Evolutionary conservation across 2,113 vertebrate genomes (phyloP).

Genomic region (Prochilodus magdalenae): DNA sequence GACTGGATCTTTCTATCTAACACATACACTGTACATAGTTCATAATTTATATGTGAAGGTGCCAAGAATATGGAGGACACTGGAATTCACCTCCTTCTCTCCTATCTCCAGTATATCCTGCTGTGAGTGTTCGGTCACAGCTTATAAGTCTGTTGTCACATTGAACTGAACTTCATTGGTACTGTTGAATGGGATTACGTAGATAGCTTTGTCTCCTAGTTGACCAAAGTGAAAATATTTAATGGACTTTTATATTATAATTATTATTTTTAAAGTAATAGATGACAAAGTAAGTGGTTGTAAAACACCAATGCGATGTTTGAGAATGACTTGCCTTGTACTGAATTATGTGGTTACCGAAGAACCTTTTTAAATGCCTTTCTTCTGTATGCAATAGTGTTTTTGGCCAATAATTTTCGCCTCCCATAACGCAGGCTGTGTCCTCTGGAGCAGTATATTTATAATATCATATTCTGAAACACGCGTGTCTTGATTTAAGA

Average conservation of each 20-base stretch:
- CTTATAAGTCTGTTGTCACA: conserved; percentile 22
- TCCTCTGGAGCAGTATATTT: conserved; percentile 46
- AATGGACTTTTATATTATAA: conserved; percentile 20
- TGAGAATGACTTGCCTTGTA: conserved; percentile 28
- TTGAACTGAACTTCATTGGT: conserved; percentile 40
- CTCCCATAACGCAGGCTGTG: conserved; percentile 24
- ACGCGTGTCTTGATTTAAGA: conserved; percentile 3
- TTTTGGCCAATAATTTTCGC: conserved; percentile 18
- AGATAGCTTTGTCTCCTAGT: conserved; percentile 50
- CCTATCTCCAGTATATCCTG: neutral
- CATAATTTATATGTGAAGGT: conserved; percentile 45
- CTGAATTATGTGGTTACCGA: neutral
- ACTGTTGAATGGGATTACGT: conserved; percentile 38
- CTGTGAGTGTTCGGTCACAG: conserved; percentile 15
- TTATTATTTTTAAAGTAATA: neutral
- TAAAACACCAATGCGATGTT: conserved; percentile 8
- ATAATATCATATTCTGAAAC: conserved; percentile 33
- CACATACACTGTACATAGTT: conserved; percentile 38
- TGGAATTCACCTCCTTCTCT: conserved; percentile 25
- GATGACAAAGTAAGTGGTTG: neutral
- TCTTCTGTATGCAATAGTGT: conserved; percentile 39
- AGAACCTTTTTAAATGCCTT: conserved; percentile 32
- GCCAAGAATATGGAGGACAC: conserved; percentile 50
- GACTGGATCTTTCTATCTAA: neutral
- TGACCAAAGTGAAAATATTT: conserved; percentile 58